Base-by-base conservation (phyloP, 1,140 invertebrate genomes). In the Brevipalpus yothersi region DNA sequence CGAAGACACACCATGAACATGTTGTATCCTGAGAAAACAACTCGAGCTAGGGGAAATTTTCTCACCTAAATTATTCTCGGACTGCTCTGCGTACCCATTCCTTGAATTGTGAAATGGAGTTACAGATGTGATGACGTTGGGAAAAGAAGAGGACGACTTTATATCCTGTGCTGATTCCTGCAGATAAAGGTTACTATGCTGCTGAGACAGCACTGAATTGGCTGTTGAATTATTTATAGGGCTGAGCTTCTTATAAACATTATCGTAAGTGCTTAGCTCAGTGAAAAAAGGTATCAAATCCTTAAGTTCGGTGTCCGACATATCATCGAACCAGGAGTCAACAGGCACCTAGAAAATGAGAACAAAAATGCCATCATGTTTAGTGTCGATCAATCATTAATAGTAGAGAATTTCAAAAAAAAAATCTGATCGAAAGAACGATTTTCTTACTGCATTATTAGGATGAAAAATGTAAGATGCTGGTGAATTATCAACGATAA, bases 381-480 rank as follows among this genome's bases (percentile, higher is more conserved):
- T 0, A 3, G n/a, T 49, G 39, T 45, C 19, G 5, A 31, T 31
- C 31, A 5, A 31, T 31, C 2, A 31, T 31, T 5, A 31, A 31
- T 31, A 2, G 5, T 55, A 56, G 49, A 47, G 11, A 31, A 45
- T 41, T 21, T 9, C 12, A 45, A 40, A 41, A 19, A 8, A 47
- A 42, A 56, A n/a, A n/a, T n/a, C n/a, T 43, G n/a, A 51, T 15
- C 12, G 17, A 59, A 11, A 55, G 39, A 62, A 62, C 56, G 53
- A 65, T 31, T 5, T 31, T 82, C 85, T 86, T 75, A 97, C 92
- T 71, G 94, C 93, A 79, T 98, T 97, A 72, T 97, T 88, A 71
- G 94, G 93, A 82, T 99, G 95, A 82, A 99, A 99, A 77, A 96
- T 93, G 76, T 98, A 99, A 61, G 90, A 95, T 67, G 91, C 93